Percentiles rank a stretch among this genome's conserved stretches.
These are phyloP conservation scores for Drosophila obscura DNA, from an alignment of 1,140 invertebrate genomes.

Conservation along the genomic window DNA sequence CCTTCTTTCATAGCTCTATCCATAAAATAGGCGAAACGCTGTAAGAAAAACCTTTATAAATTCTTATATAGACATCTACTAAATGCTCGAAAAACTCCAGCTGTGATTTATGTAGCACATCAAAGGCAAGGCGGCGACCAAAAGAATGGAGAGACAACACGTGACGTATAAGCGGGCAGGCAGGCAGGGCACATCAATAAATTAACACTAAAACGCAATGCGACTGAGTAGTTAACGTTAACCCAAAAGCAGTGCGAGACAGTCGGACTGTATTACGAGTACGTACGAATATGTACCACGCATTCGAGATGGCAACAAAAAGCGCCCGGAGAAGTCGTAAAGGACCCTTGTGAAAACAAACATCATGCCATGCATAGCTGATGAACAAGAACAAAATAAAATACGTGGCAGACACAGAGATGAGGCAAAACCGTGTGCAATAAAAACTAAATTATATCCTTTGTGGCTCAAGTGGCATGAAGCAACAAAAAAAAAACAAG, in stretches of 20 bases:
- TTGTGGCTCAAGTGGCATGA: slow-evolving; percentile 71
- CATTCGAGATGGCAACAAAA: slow-evolving; percentile 15
- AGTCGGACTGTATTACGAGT: background rate
- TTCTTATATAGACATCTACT: no score
- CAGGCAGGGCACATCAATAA: slow-evolving; percentile 50
- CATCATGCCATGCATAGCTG: slow-evolving; percentile 75
- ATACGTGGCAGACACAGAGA: slow-evolving; percentile 18
- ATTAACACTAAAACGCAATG: slow-evolving; percentile 51
- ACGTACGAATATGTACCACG: background rate
- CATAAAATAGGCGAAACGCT: no score
- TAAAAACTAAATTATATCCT: slow-evolving; percentile 82
- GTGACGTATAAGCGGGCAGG: slow-evolving; percentile 33
- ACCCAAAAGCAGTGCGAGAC: slow-evolving; percentile 1
- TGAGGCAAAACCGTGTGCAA: slow-evolving; percentile 55
- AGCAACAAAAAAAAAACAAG: slow-evolving; percentile 27
- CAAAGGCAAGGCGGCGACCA: background rate
- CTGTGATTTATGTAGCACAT: slow-evolving; percentile 2
- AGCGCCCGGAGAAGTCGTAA: slow-evolving; percentile 40
- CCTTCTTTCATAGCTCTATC: no score
- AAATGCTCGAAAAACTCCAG: background rate
- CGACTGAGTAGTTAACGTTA: slow-evolving; percentile 26
- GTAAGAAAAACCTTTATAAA: no score
- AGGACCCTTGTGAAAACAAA: slow-evolving; percentile 64
- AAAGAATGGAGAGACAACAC: background rate
- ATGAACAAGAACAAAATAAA: slow-evolving; percentile 48